These are phyloP conservation scores for Atta texana DNA, from an alignment of 1,140 invertebrate species.

Conservation along the genomic window DNA sequence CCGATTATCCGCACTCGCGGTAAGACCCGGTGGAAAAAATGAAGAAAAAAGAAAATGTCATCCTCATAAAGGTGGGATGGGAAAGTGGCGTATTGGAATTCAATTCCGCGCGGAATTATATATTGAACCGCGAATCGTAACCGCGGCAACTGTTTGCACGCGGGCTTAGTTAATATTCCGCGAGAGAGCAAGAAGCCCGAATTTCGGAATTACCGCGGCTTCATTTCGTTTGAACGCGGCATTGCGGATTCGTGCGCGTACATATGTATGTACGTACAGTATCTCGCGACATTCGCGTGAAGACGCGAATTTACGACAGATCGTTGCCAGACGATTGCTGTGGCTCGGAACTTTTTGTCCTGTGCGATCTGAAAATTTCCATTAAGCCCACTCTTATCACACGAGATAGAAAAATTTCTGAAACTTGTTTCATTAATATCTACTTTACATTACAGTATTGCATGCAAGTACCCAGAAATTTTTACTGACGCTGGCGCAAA, in stretches of 20 bases:
- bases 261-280: background rate
- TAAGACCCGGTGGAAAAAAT: conserved; percentile 9
- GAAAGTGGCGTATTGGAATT: conserved; percentile 48
- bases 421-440: conserved; percentile 25
- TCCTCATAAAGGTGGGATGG: conserved; percentile 9
- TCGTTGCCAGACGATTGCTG: conserved; percentile 28
- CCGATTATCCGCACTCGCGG: conserved; percentile 36
- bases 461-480: background rate
- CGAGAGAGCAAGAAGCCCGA: background rate
- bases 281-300: conserved; percentile 11
- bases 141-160: conserved; percentile 18
- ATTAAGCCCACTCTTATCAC: background rate
- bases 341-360: background rate
- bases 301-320: conserved; percentile 43
- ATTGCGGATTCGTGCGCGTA: background rate
- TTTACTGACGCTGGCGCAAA: background rate
- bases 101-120: conserved; percentile 55
- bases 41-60: background rate
- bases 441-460: no score
- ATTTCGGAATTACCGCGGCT: conserved; percentile 33
- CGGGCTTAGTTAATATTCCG: conserved; percentile 53
- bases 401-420: background rate
- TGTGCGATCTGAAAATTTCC: conserved; percentile 6
- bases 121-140: background rate
- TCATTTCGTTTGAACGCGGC: conserved; percentile 5